phyloP scores from a whole-genome alignment of 2,888 invertebrate genomes.

The Campoplex capitator region DNA sequence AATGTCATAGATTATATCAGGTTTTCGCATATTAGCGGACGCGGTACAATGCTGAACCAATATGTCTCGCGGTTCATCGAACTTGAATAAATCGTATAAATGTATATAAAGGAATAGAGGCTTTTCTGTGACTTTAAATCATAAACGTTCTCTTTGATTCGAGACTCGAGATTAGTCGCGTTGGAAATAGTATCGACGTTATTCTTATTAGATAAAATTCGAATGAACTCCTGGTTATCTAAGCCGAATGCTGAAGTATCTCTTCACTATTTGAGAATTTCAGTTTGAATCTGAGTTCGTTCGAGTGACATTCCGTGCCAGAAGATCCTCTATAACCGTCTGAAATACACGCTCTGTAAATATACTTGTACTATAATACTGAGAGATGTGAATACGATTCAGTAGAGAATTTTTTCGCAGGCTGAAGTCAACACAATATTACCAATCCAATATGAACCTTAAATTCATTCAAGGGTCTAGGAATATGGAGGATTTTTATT shows the following conservation, averaged over 20 bases:
- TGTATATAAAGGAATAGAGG: slow-evolving; percentile 6
- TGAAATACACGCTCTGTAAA: not conserved
- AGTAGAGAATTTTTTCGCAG: slow-evolving; percentile 19
- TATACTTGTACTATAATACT: slow-evolving; percentile 18
- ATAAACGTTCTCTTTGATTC: not conserved
- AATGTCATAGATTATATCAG: slow-evolving; percentile 29
- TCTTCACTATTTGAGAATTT: not conserved
- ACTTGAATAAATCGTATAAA: slow-evolving; percentile 22
- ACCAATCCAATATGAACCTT: slow-evolving; percentile 14
- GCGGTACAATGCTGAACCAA: slow-evolving; percentile 15
- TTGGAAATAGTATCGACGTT: not conserved
- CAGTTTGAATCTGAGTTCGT: not conserved
- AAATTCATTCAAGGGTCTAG: slow-evolving; percentile 6
- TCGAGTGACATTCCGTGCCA: not conserved
- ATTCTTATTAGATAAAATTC: not conserved
- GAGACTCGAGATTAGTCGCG: not conserved
- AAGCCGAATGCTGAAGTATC: not conserved
- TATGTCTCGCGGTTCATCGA: slow-evolving; percentile 26
- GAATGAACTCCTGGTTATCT: not conserved
- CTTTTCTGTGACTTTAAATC: not conserved
- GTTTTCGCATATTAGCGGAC: slow-evolving; percentile 11
- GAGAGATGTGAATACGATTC: slow-evolving; percentile 21
- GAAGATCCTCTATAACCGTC: not conserved
- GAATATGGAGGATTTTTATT: slow-evolving; percentile 21
- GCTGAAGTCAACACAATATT: slow-evolving; percentile 15